phyloP scores from a whole-genome alignment of 2,113 vertebrate species.

The Otocyon megalotis region DNA sequence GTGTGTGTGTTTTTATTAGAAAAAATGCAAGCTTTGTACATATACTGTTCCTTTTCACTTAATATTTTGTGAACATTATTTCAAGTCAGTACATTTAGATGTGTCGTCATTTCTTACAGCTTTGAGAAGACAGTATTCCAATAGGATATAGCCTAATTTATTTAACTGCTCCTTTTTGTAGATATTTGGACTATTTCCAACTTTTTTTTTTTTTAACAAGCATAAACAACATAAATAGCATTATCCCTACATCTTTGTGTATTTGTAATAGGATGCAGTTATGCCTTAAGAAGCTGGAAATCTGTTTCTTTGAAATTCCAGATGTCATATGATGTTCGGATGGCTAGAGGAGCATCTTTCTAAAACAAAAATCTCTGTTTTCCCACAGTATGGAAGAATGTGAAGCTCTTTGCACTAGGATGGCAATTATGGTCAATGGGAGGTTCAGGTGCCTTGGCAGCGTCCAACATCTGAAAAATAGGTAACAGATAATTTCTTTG shows the following conservation, averaged over 20 bases:
- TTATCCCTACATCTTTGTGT: not conserved
- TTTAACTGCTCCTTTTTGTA: not conserved
- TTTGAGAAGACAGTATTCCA: not conserved
- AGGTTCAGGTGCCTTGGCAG: slow-evolving; percentile 97
- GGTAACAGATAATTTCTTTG: slow-evolving; percentile 84
- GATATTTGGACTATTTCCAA: not conserved
- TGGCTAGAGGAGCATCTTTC: not conserved
- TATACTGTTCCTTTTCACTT: not conserved
- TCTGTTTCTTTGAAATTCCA: not conserved
- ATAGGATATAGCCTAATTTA: not conserved
- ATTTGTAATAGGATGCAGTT: not conserved
- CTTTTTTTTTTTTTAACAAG: not conserved
- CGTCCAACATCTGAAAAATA: slow-evolving; percentile 98
- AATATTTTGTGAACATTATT: not conserved
- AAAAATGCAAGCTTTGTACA: slow-evolving; percentile 12
- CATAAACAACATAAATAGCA: not conserved
- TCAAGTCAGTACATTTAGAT: not conserved
- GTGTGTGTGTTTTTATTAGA: not conserved
- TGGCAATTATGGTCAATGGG: slow-evolving; percentile 99
- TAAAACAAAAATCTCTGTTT: slow-evolving; percentile 68
- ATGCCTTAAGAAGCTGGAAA: not conserved
- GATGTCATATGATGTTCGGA: not conserved
- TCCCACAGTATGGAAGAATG: slow-evolving; percentile 97
- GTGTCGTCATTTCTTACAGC: not conserved
- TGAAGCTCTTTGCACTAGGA: slow-evolving; percentile 97